Evolutionary conservation across 2,888 invertebrate genomes (phyloP), one percentile per base, ranked within the genome.

Genomic region (Schizaphis graminum): DNA sequence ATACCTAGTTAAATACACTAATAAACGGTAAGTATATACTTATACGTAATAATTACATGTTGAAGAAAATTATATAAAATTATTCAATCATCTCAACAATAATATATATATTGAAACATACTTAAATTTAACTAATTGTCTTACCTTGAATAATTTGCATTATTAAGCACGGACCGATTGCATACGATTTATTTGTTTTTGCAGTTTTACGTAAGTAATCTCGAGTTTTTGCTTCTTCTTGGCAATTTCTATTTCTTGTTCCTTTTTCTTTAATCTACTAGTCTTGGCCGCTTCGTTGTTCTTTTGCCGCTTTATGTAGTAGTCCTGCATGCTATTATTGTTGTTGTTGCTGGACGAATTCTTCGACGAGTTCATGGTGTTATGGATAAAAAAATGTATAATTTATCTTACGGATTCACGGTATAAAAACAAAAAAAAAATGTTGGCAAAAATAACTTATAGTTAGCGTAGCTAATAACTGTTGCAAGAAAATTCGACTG

Each of bases 141-240:
- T 77, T 91, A 91, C 91, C 77, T 91, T 91, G 21, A 53, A 91
- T 35, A 67, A 77, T 26, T 91, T 3, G 41, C 5, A 44, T n/a
- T 41, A 13, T 89, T 57, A 93, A 26, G 93, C 93, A 8, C 93
- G 90, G 35, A 90, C 57, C 3, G 93, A 93, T 56, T 61, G 93
- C 57, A 93, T 93, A 13, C 49, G 85, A 26, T 90, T 93, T 28
- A 93, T 93, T 56, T 93, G 90, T 47, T 93, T 93, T 90, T 93
- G 93, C 5, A 93, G 61, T 49, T 93, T 93, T 8, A 93, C 93
- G 47, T 93, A 93, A 28, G 93, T 61, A 47, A 93, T 47, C 61
- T 93, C 93, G 47, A 93, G 93, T 89, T 85, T 90, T 86, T 89
- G 47, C 57, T 93, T 93, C 84, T 93, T 85, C 35, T 93, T 90